Base-by-base conservation (phyloP, 2,113 vertebrate genomes). In the Cebidichthys violaceus region DNA sequence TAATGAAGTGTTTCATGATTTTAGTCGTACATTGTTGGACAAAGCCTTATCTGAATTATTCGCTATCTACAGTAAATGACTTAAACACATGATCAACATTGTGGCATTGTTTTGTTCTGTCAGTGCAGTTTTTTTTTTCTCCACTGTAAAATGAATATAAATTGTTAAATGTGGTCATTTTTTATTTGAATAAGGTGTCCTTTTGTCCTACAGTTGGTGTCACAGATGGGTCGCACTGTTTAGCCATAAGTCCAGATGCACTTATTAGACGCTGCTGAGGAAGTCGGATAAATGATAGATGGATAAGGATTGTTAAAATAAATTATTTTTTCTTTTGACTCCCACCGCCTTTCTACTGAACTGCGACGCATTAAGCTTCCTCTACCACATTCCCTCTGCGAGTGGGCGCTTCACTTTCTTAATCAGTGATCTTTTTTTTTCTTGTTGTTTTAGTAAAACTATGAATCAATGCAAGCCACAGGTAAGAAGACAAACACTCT, bases 31-130 rank as follows among this genome's bases (percentile, higher is more conserved):
- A 85, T 83, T 80, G 70, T 70, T 83, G 87, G 83, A 85, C 68
- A 55, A 92, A 92, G 92, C 94, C 92, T 93, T 94, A 93, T 75
- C 82, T 91, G 82, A 86, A 43, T 85, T 29, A 78, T 79, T 85
- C 79, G 79, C 82, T 79, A 41, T 79, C 71, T 88, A n/a, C n/a
- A n/a, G n/a, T n/a, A 77, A 87, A 79, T 86, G 87, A 87, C 72
- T 79, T 67, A 37, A 69, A 82, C 68, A 79, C 73, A 74, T 15
- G 9, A 70, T 84, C 43, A 13, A 22, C 76, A 41, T 73, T 70
- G 67, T 85, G 80, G 54, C 76, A 77, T 86, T 86, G 75, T 76
- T 79, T 62, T 57, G 43, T 88, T 77, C 54, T 70, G 66, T 86
- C 54, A 15, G 67, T 87, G 73, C 78, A 71, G 83, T 9, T 89